Conservation (phyloP, 2,797 vertebrate genomes). For the Pipistrellus pipistrellus region DNA sequence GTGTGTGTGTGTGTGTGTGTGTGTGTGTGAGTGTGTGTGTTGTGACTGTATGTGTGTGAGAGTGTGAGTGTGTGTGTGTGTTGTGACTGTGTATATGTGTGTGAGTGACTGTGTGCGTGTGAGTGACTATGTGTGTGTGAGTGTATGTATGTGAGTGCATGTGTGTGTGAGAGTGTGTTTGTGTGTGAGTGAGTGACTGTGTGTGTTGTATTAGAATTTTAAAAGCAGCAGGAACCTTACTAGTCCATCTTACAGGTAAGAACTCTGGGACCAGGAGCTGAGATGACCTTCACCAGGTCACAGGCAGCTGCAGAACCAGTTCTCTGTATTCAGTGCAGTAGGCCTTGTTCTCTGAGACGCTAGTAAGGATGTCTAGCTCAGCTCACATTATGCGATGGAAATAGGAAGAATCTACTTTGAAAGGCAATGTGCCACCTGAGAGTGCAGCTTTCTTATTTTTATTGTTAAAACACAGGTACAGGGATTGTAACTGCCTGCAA, state of each 20-base stretch:
- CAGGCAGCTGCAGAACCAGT: neutral
- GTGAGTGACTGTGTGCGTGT: no score
- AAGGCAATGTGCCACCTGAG: neutral
- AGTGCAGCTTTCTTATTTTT: constrained; percentile 28
- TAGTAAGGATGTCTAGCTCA: neutral
- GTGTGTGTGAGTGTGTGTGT: no score
- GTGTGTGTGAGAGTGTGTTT: neutral
- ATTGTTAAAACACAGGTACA: constrained; percentile 29
- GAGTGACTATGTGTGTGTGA: neutral
- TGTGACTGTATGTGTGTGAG: no score
- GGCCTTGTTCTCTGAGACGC: neutral
- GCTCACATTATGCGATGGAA: neutral
- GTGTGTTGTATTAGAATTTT: neutral
- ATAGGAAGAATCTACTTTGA: constrained; percentile 23
- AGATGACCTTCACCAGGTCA: neutral
- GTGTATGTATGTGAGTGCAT: neutral
- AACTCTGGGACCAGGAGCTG: neutral
- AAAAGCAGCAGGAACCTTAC: neutral
- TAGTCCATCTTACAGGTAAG: neutral
- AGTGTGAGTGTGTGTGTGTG: no score
- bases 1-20: no score
- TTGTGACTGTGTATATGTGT: no score
- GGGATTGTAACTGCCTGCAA: constrained; percentile 22
- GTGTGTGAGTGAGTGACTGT: neutral
- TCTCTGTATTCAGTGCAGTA: neutral